Percentiles rank a stretch among this genome's conserved stretches.
phyloP scores from a whole-genome alignment of 2,888 invertebrate genomes.

The Villa cingulata region DNA sequence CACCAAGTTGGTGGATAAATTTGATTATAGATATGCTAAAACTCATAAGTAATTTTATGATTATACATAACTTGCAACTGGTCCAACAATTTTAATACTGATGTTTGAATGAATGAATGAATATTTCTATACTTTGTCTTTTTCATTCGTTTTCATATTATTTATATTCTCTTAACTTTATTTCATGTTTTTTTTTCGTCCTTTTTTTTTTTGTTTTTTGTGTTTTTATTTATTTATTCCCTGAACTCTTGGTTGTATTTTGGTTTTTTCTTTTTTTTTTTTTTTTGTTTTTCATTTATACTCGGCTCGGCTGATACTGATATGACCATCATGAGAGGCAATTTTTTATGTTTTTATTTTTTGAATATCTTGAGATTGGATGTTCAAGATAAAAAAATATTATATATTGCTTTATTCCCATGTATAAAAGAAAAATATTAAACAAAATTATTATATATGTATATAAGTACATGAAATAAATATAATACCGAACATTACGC shows the following conservation, averaged over 20 bases:
- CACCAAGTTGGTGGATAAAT: conserved; percentile 9
- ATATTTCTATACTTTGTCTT: too few species aligned
- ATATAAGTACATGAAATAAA: too few species aligned
- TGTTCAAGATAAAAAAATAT: conserved; percentile 9
- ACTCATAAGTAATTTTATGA: neutral
- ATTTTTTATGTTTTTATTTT: conserved; percentile 15
- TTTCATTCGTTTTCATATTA: neutral
- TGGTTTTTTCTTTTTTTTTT: neutral
- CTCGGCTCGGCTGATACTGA: conserved; percentile 2
- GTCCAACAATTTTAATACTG: too few species aligned
- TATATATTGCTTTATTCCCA: too few species aligned
- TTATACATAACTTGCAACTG: neutral
- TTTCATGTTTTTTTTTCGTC: neutral
- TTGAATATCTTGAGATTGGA: conserved; percentile 14
- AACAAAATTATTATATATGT: too few species aligned
- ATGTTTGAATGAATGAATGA: too few species aligned
- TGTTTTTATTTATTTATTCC: neutral
- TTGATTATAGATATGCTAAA: conserved; percentile 13
- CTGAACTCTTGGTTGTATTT: neutral
- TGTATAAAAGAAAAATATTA: too few species aligned
- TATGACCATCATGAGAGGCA: conserved; percentile 13
- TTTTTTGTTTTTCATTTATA: neutral
- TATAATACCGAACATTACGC: too few species aligned
- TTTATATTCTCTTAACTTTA: neutral
- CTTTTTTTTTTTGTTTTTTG: neutral